phyloP scores from a whole-genome alignment of 2,888 invertebrate genomes.

The Eurois occulta region DNA sequence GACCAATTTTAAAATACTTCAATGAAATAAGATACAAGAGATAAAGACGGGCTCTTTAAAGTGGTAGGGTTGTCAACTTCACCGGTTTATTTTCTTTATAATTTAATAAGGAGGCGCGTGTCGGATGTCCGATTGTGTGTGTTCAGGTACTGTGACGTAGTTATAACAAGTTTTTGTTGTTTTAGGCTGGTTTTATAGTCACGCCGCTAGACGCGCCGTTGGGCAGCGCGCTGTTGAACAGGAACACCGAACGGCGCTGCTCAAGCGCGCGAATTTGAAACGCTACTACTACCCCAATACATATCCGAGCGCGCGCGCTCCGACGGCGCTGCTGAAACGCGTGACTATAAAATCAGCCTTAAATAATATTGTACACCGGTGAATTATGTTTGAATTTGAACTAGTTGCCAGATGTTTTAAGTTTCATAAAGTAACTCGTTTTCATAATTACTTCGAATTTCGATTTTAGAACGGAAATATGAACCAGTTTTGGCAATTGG shows the following conservation, averaged over 20 bases:
- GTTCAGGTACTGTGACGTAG: slow-evolving; percentile 80
- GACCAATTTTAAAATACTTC: slow-evolving; percentile 65
- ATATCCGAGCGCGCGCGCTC: too few species aligned
- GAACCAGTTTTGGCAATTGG: slow-evolving; percentile 16
- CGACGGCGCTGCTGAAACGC: too few species aligned
- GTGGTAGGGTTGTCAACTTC: slow-evolving; percentile 63
- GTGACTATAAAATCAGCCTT: too few species aligned
- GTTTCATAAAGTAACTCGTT: slow-evolving; percentile 21
- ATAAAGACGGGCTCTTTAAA: slow-evolving; percentile 47
- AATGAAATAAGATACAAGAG: slow-evolving; percentile 46
- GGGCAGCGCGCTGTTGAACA: too few species aligned
- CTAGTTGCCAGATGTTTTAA: slow-evolving; percentile 62
- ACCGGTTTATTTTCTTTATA: slow-evolving; percentile 86
- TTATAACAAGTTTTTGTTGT: slow-evolving; percentile 71
- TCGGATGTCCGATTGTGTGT: slow-evolving; percentile 82
- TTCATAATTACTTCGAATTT: slow-evolving; percentile 12
- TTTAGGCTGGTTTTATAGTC: too few species aligned
- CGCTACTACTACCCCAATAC: too few species aligned
- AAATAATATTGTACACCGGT: slow-evolving; percentile 64
- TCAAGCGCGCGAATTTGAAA: too few species aligned
- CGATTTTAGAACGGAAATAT: slow-evolving; percentile 10
- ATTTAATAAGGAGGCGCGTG: slow-evolving; percentile 87
- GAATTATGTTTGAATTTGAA: slow-evolving; percentile 63
- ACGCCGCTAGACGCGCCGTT: too few species aligned
- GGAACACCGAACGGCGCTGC: too few species aligned